Base-by-base conservation (phyloP, 2,797 vertebrate species). In the Enteromius afrohamiltoni region DNA sequence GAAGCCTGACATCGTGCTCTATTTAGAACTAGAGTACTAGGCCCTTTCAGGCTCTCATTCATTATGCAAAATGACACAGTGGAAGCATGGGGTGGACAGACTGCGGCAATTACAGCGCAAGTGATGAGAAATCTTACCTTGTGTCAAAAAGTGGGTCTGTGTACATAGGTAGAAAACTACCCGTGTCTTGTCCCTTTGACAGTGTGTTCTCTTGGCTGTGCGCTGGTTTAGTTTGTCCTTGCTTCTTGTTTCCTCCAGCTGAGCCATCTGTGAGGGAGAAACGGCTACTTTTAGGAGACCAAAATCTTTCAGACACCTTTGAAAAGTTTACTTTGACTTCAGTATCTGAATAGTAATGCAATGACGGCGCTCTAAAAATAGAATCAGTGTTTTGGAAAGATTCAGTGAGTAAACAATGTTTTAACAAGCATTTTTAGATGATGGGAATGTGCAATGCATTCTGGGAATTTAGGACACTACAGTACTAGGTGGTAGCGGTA, bases 61-160 rank as follows among this genome's bases (percentile, higher is more conserved):
- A 51, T 82, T 85, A 78, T 40, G 31, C 65, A 77, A 23, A 76
- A 7, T 37, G 51, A 47, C 53, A 34, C 65, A 17, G 60, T 77
- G 42, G 67, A 62, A 65, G 47, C 1, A 14, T 21, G 51, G 60
- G 40, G 34, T n/a, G 51, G 80, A 76, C 64, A 79, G 75, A 84
- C 37, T 81, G 83, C 13, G 21, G 58, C 21, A 53, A 29, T 70
- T 62, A 60, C 45, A 79, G 76, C 29, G 1, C 47, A 62, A 34
- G n/a, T 0, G 3, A 60, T 26, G 45, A 58, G 37, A 71, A 53
- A 51, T 77, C 92, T 93, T 87, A 95, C 95, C 95, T 93, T 62
- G 93, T 90, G 91, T 93, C 88, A 83, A 92, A 94, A 84, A 93
- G 45, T 14, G 93, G 91, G 88, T 93, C 85, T 0, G 78, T 90